Evolutionary conservation across 2,888 invertebrate genomes (phyloP), one percentile per base, ranked within the genome.

Genomic region (Laspeyria flexula): DNA sequence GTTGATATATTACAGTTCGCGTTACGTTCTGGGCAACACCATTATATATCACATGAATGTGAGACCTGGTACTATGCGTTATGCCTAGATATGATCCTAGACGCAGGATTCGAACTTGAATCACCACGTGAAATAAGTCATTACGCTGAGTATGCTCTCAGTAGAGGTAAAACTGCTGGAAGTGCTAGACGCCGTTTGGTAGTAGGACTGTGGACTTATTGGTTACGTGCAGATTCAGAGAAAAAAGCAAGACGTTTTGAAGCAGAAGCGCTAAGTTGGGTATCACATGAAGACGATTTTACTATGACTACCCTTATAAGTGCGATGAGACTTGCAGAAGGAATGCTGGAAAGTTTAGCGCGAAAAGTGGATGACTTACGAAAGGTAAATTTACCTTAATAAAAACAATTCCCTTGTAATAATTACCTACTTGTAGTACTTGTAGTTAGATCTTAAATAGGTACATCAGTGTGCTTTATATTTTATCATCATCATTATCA

Each of bases 21-120:
- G 12, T 66, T 84, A 42, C 69, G 72, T 23, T 63, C 88, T 46
- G 65, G 68, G 10, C 70, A 80, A 50, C 74, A 65, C 45, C 67
- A 75, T 23, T 31, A 37, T 46, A 51, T 68, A 35, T 75, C 83
- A 10, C 69, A 79, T 42, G 83, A 82, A 39, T 78, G 77, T 54
- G 87, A 90, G 65, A 86, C 84, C 7, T 93, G 93, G 90, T 95
- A 94, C 64, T 93, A 93, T 60, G 93, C 94, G 0, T 83, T 94
- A 27, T 93, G 93, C 55, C 84, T 94, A 46, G 94, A 94, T 44
- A 72, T 94, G 62, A 83, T 93, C 42, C 69, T 94, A 30, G 94
- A 95, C 61, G 90, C 94, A 59, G 92, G 94, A 3, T 91, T 94
- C 67, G 83, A 89, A 47, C 63, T 94, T 39, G 93, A 94, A 71